Evolutionary conservation across 1,140 invertebrate genomes (phyloP), one percentile per base, ranked within the genome.

Genomic region (Euschistus heros): DNA sequence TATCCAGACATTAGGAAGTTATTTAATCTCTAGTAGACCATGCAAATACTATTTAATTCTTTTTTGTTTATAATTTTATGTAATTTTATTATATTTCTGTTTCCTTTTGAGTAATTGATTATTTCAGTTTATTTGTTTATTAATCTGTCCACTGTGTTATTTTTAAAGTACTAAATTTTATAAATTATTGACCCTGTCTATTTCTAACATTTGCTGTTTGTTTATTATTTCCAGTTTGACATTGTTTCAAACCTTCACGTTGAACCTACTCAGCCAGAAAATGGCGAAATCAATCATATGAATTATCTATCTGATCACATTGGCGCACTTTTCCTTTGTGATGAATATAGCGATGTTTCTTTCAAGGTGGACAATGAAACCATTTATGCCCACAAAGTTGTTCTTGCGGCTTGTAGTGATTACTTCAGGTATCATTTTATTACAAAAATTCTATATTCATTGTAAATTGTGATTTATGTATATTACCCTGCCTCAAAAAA

Each of bases 291-390:
- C 15, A 69, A 71, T 27, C 71, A 72, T 65, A 68, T 70, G 46
- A 61, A 63, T n/a, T 69, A 64, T 64, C 73, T 91, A 27, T 87
- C 89, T 3, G 88, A 91, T 65, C 81, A 91, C 72, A 84, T 96
- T 71, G 87, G 87, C 0, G 82, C 85, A 7, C 79, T 97, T 13
- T 93, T 88, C 74, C 79, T 93, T 63, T 90, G 86, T 68, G 85
- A 88, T 61, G 89, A 94, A 72, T 97, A 93, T 75, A 88, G 91
- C 30, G 96, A 99, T 80, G 85, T 98, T 13, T 87, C 85, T 8
- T 78, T 99, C 26, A 76, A 94, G 47, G 91, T 98, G 24, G 90
- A 93, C 75, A 86, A 86, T 63, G 81, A 89, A 70, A 78, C 80
- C 66, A 87, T 98, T 69, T 86, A 86, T 67, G 92, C 88, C 30